Evolutionary conservation across 2,888 invertebrate species (phyloP), one percentile per base, ranked within the genome.

Genomic region (Heliconius hortense): DNA sequence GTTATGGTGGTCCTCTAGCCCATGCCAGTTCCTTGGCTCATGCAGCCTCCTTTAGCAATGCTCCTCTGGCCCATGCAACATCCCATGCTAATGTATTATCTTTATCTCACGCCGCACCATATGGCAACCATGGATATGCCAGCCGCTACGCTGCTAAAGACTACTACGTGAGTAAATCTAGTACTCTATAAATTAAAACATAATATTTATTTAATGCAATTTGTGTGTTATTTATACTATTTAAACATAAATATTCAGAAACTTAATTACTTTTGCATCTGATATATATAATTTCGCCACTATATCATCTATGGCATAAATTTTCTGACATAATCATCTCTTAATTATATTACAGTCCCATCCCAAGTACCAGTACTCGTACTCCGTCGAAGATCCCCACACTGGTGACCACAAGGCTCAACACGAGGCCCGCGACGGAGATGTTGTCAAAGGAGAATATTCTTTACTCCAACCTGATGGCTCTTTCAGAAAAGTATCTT

Each of bases 361-460:
- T 84, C 95, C 95, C 69, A 95, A 95, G 85, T 95, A 95, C 89
- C 91, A 94, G 71, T 95, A 95, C 88, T 94, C 95, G 0, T 95
- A 95, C 87, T 95, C 95, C 77, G 95, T 95, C 77, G 94, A 94
- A 79, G 95, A 95, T 82, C 94, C 94, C 2, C 94, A 95, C 83
- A 95, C 95, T 76, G 95, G 95, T 21, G 95, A 95, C 89, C 94
- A 95, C 88, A 95, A 95, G 86, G 93, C 95, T 82, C 95, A 95
- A 86, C 91, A 94, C 74, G 95, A 95, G 85, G 89, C 89, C 82
- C 93, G 94, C 66, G 94, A 95, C 84, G 96, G 96, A 35, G 95
- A 96, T 81, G 95, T 95, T 67, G 96, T 96, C 73, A 95, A 95
- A 85, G 96, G 96, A 77, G 95, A 95, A 82, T 96, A 96, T 89